Evolutionary conservation across 2,113 vertebrate species (phyloP), one percentile per base, ranked within the genome.

Genomic region (Syngnathus scovelli): DNA sequence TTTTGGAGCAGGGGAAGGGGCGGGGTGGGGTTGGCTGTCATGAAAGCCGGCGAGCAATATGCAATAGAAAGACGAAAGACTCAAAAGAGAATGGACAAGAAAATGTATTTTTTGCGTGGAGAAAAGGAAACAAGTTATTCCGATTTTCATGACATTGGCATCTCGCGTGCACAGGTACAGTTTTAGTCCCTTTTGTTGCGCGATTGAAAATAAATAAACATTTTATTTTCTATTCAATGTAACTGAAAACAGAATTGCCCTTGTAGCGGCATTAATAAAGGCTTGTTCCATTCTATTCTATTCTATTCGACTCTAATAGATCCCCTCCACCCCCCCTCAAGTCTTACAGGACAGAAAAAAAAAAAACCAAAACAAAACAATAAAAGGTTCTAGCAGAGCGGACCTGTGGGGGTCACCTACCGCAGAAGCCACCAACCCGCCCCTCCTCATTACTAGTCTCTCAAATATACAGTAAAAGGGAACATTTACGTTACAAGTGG

Each of bases 361-460:
- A 60, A 71, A 77, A 63, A 78, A 68, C 74, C 82, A 86, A 85
- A 83, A 82, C 68, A 86, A 86, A 87, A 85, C 75, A 81, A 75
- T 41, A 90, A 90, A 89, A 90, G 91, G 87, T 87, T 90, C 85
- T 76, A 90, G 85, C 86, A 85, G 79, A 85, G 87, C 76, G 72
- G 86, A 78, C 83, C 82, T 81, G 85, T 12, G 59, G 55, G 27
- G 84, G 83, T 85, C 88, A 93, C 90, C 91, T 92, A 93, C 92
- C 89, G 82, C 92, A 94, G 91, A 85, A 85, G 83, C 75, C 80
- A 33, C 77, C 75, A 67, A 78, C 86, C 83, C 85, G 76, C 78
- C 70, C 78, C 74, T 33, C 65, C n/a, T 27, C 66, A 56, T 43
- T 8, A 83, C 85, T 85, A 89, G 80, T 74, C 76, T 80, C 54